Base-by-base conservation (phyloP, 2,113 vertebrate genomes). In the Willisornis vidua region DNA sequence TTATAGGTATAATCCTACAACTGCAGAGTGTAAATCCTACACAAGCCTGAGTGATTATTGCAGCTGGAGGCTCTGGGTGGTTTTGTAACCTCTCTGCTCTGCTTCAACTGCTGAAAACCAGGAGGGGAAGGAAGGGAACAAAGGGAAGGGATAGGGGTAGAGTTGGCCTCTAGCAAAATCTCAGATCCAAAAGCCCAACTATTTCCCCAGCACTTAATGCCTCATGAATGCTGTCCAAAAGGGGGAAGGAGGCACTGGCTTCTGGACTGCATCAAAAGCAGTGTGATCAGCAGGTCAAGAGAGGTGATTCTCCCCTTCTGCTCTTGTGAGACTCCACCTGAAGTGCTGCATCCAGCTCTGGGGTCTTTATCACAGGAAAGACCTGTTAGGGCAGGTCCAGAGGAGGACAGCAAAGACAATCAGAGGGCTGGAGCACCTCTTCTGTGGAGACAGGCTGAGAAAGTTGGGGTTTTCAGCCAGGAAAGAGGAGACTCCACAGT, bases 1-100 rank as follows among this genome's bases (percentile, higher is more conserved):
- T 96, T 96, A 68, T 57, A 90, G 20, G 45, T 90, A 35, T 84
- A 93, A 95, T 94, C 65, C 85, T 80, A 55, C n/a, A 70, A 78
- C 39, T 54, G 48, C 71, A 78, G 55, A 87, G 49, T 68, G 12
- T 55, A 93, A 96, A 94, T 88, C 72, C 94, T 59, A 37, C 41
- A 59, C 31, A 91, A 90, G 37, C 55, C 16, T 0, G 8, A 81
- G 52, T 1, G 5, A 90, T 94, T 96, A 84, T 70, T 93, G 35
- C 70, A 90, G 72, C 78, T 90, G 74, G 48, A 93, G 62, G 15
- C 33, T 74, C 43, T 23, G 25, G 35, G 49, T 76, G 37, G 9
- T 71, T 87, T 83, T 72, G 54, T 77, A 86, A 90, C 54, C 55
- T 66, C 54, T 70, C 54, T 67, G 20, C 48, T 77, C 39, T 84